Evolutionary conservation across 2,113 vertebrate species (phyloP), one percentile per base, ranked within the genome.

Genomic region (Corythornis cristatus): DNA sequence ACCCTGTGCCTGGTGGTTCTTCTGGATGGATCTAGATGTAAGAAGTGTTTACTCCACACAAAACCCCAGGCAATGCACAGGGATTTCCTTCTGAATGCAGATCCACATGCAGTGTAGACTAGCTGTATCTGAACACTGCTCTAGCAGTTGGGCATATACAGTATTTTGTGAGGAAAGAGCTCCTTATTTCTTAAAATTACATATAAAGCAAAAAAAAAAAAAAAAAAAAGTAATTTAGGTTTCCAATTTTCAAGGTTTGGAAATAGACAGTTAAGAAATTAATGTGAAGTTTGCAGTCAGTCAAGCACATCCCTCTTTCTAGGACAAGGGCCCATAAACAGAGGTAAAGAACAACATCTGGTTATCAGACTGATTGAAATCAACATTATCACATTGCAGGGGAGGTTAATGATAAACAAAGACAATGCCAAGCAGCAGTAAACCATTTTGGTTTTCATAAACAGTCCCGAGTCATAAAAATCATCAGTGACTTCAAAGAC

Each of bases 1-100:
- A 78, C 8, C 70, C 74, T 72, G 53, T 22, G 77, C 84, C 70
- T 78, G 82, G 31, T 71, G 74, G 90, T 85, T 82, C 82, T 91
- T 65, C 90, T 87, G 82, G 42, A 50, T 64, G 70, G 43, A 29
- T 72, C 57, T 48, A 25, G 74, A 12, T 51, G 48, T 4, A 33
- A 43, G 33, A 78, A 75, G 40, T 3, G 17, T 68, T 87, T 23
- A 64, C 70, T 40, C 70, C 64, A 29, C 62, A 9, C 0, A 0
- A 78, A 68, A 61, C 48, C n/a, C 58, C 3, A 19, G 82, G 53
- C 56, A 37, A 84, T 68, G 57, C 46, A 28, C 21, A 6, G 43
- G 42, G 66, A 40, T 53, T 56, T 54, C 1, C 0, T 9, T 17
- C 3, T 5, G 25, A 76, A 19, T 8, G 40, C 28, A 68, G 75